phyloP scores from a whole-genome alignment of 2,797 vertebrate species.

The Neosilurus hyrtlii region DNA sequence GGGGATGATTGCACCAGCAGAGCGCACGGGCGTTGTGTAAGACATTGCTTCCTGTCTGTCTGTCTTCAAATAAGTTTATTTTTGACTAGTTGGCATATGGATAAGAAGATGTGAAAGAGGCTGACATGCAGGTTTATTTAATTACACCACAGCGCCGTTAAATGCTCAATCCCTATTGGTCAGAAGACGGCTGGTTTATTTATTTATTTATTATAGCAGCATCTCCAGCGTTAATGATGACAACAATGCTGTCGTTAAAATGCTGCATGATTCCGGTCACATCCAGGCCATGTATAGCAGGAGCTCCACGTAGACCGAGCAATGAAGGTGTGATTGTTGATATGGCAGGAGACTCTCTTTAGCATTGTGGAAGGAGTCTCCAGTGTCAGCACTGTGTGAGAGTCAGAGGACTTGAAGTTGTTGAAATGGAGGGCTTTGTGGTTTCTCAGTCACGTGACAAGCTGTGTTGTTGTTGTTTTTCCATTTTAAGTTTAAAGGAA shows the following conservation, averaged over 20 bases:
- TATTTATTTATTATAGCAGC: no score
- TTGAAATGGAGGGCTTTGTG: not conserved
- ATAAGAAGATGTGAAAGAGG: not conserved
- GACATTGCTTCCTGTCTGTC: not conserved
- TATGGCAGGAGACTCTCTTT: not conserved
- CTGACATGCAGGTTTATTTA: not conserved
- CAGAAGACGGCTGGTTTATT: not conserved
- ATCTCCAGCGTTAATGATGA: not conserved
- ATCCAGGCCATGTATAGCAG: not conserved
- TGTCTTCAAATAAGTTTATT: not conserved
- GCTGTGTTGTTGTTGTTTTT: not conserved
- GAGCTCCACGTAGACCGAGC: not conserved
- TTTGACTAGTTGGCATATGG: not conserved
- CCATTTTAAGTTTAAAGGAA: not conserved
- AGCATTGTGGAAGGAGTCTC: no score
- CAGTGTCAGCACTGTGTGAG: no score
- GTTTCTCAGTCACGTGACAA: not conserved
- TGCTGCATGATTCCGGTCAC: not conserved
- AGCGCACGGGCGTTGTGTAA: constrained; percentile 4
- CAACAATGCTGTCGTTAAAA: not conserved
- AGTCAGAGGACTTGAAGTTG: no score
- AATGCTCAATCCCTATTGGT: not conserved
- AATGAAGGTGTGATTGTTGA: not conserved
- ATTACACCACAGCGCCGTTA: no score
- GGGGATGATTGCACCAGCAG: not conserved